A percentile compares a stretch with the other conserved stretches of the same genome.
These are phyloP conservation scores for Anguilla marmorata DNA, from an alignment of 2,797 vertebrate genomes.

Conservation along the genomic window DNA sequence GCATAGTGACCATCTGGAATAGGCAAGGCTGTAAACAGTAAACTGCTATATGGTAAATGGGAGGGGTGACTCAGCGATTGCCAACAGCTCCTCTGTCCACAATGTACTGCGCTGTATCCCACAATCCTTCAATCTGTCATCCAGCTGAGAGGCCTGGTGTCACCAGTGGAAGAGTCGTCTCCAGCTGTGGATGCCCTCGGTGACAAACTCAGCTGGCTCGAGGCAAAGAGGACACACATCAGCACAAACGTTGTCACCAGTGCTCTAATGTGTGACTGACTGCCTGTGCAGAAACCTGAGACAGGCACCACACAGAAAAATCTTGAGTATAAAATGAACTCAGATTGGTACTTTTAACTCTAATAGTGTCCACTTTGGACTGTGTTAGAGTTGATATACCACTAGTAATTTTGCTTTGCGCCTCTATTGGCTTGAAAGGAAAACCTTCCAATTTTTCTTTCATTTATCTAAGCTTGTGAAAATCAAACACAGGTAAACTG, in stretches of 20 bases:
- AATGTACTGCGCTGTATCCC: neutral
- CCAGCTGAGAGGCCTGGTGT: neutral
- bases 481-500: no score
- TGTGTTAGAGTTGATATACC: no score
- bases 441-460: no score
- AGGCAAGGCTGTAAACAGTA: neutral
- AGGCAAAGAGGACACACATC: neutral
- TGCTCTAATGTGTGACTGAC: neutral
- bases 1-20: neutral
- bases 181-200: neutral
- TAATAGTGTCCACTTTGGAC: no score
- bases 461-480: no score
- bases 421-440: no score
- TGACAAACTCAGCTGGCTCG: neutral
- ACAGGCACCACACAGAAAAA: neutral
- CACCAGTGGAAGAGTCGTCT: neutral
- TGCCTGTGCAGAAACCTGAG: neutral
- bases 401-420: no score
- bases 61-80: neutral
- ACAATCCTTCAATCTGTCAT: neutral
- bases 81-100: neutral
- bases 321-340: no score
- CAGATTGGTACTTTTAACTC: no score
- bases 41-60: neutral
- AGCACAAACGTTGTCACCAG: neutral